A percentile compares a stretch with the other conserved stretches of the same genome.
These are phyloP conservation scores for Typhlomys cinereus DNA, from an alignment of 2,113 vertebrate genomes.

Conservation along the genomic window DNA sequence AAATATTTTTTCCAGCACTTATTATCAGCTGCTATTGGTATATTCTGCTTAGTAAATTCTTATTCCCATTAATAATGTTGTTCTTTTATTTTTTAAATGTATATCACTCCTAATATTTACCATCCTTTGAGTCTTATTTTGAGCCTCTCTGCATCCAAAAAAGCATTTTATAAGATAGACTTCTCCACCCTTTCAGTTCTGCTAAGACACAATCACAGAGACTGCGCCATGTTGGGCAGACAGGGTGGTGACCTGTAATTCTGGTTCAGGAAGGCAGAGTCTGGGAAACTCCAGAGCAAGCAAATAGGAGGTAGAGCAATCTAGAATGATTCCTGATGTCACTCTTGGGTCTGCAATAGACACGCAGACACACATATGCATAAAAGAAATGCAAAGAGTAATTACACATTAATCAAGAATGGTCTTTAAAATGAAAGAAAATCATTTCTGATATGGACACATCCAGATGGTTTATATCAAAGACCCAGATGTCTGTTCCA, in stretches of 20 bases:
- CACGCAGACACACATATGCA: too few relatives aligned
- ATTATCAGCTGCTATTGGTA: background rate
- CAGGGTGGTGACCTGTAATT: background rate
- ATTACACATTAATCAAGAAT: slow-evolving; percentile 35
- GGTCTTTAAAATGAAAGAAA: slow-evolving; percentile 46
- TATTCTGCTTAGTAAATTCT: background rate
- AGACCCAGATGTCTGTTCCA: background rate
- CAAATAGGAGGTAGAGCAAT: background rate
- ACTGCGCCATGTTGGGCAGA: background rate
- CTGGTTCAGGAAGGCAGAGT: too few relatives aligned
- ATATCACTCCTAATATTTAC: background rate
- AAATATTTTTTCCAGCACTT: background rate
- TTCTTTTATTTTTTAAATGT: background rate
- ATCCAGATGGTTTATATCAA: slow-evolving; percentile 13
- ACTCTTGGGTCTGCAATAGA: too few relatives aligned
- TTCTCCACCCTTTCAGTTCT: background rate
- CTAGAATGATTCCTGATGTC: background rate
- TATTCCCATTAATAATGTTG: background rate
- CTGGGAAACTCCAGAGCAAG: too few relatives aligned
- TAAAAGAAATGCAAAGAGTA: slow-evolving; percentile 30
- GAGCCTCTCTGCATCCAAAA: background rate
- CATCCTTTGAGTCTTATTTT: background rate
- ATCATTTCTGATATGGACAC: background rate
- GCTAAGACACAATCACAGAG: background rate
- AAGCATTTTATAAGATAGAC: background rate